Conservation (phyloP, 2,113 vertebrate species). For the Hiodon tergisus region DNA sequence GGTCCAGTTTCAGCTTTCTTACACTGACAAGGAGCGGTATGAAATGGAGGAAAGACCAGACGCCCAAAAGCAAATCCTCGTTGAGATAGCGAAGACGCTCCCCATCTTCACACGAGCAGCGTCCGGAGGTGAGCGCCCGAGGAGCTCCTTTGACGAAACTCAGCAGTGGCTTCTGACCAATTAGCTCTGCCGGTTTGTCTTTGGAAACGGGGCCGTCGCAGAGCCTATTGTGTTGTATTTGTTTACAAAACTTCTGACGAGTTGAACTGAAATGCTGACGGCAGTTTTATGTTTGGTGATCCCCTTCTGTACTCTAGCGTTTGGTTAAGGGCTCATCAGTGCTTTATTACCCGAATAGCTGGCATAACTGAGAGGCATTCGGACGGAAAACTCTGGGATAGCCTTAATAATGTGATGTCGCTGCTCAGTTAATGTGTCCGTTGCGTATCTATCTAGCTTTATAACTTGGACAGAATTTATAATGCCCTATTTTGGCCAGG, state of each 20-base stretch:
- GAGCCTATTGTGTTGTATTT: neutral
- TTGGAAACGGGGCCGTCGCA: neutral
- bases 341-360: neutral
- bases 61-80: slow-evolving; percentile 85
- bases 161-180: neutral
- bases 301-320: neutral
- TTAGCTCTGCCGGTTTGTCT: slow-evolving; percentile 17
- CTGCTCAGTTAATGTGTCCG: no score
- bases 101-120: slow-evolving; percentile 85
- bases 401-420: no score
- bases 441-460: no score
- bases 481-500: no score
- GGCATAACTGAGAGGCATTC: neutral
- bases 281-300: neutral
- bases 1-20: slow-evolving; percentile 85
- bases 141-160: neutral
- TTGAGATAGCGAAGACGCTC: slow-evolving; percentile 81
- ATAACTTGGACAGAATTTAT: no score
- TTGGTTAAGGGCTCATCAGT: neutral
- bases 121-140: slow-evolving; percentile 71
- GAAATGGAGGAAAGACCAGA: slow-evolving; percentile 89
- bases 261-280: neutral
- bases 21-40: slow-evolving; percentile 84
- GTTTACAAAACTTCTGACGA: neutral
- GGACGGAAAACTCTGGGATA: neutral